Evolutionary conservation across 1,140 invertebrate genomes (phyloP).

Genomic region (Dendrolimus kikuchii): DNA sequence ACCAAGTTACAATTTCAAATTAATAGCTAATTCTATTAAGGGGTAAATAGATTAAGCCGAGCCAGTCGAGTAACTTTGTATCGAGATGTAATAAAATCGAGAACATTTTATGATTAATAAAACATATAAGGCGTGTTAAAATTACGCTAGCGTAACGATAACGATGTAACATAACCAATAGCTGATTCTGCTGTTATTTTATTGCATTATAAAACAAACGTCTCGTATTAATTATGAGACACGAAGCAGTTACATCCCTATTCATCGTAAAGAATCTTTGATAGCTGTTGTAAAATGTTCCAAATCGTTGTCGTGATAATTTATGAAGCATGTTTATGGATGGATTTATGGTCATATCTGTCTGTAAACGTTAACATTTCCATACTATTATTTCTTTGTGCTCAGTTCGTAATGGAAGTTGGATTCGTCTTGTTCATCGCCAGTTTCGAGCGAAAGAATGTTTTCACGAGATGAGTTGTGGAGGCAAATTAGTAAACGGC

Average conservation of each 20-base stretch:
- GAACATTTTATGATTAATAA: constrained; percentile 51
- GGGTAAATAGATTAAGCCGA: constrained; percentile 10
- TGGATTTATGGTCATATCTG: constrained; percentile 51
- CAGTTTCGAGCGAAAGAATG: constrained; percentile 7
- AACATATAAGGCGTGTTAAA: constrained; percentile 35
- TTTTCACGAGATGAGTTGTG: constrained; percentile 22
- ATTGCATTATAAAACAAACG: constrained; percentile 68
- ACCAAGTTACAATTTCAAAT: constrained; percentile 25
- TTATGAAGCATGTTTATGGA: constrained; percentile 69
- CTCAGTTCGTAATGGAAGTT: neutral
- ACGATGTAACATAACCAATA: constrained; percentile 36
- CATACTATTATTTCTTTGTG: neutral
- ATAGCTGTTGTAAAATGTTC: constrained; percentile 68
- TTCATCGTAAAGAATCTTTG: constrained; percentile 65
- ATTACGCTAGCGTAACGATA: constrained; percentile 30
- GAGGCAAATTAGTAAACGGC: constrained; percentile 40
- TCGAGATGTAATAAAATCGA: constrained; percentile 26
- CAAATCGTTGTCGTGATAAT: constrained; percentile 68
- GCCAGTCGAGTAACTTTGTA: constrained; percentile 21
- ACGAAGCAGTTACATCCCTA: constrained; percentile 53
- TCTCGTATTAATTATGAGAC: constrained; percentile 67
- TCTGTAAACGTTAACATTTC: constrained; percentile 7
- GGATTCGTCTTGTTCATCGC: neutral
- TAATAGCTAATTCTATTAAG: constrained; percentile 28
- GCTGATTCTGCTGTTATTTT: constrained; percentile 54